A percentile compares a stretch with the other conserved stretches of the same genome.
Evolutionary conservation across 2,888 invertebrate species (phyloP).

Genomic region (Clostera curtula): DNA sequence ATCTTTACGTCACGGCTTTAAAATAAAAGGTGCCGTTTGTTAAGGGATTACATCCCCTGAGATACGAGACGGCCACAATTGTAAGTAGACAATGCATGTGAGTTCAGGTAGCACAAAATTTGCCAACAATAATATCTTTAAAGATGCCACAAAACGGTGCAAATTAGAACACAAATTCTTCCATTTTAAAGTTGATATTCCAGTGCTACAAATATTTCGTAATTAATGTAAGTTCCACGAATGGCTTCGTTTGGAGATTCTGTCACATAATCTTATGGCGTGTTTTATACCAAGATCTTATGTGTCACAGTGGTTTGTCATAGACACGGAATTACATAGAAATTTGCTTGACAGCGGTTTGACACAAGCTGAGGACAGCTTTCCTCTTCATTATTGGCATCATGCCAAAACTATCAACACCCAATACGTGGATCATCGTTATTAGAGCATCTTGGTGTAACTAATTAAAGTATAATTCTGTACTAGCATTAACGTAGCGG

Average conservation of each 20-base stretch:
- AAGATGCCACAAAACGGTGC: constrained; percentile 6
- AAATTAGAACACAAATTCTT: constrained; percentile 17
- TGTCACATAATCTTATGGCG: constrained; percentile 25
- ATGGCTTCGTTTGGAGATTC: constrained; percentile 28
- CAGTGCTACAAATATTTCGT: constrained; percentile 5
- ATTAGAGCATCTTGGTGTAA: no score
- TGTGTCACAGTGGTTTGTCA: no score
- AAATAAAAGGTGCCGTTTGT: constrained; percentile 60
- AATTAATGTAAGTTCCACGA: constrained; percentile 32
- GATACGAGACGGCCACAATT: constrained; percentile 48
- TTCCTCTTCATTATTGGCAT: no score
- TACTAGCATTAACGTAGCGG: no score
- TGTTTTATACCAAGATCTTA: no score
- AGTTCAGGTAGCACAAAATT: constrained; percentile 60
- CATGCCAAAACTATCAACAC: no score
- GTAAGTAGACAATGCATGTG: constrained; percentile 47
- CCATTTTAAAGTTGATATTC: constrained; percentile 6
- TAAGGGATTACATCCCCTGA: constrained; percentile 54
- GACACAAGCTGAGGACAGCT: no score
- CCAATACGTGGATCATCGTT: no score
- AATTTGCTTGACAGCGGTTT: no score
- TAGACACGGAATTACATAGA: no score
- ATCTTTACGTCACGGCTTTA: constrained; percentile 56
- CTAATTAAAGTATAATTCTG: no score
- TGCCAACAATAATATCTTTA: constrained; percentile 25